Base-by-base conservation (phyloP, 2,113 vertebrate species). In the Balaeniceps rex region DNA sequence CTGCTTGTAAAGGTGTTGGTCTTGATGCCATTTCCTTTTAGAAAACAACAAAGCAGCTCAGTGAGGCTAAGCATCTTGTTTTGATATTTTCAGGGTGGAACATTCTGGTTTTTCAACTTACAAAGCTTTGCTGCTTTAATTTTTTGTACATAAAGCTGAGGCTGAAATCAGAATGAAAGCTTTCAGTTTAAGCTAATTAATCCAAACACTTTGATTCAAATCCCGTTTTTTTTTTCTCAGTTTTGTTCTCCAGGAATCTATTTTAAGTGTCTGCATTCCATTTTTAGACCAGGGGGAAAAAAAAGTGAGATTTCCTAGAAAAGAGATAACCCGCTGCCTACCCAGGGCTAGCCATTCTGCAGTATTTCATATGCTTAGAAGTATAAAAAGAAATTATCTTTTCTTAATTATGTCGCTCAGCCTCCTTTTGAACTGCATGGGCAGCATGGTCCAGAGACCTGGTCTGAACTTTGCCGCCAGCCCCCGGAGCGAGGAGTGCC, bases 121-220 rank as follows among this genome's bases (percentile, higher is more conserved):
- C 70, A 95, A 91, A 95, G 94, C 94, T 95, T 76, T 52, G 52
- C 78, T 72, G 81, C 89, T 96, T 95, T 91, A 25, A 77, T 94
- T 88, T 94, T 87, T 68, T 54, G 52, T 85, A 54, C 74, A 33
- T 61, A 65, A 91, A 95, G 70, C 66, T 0, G 0, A 94, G 70
- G 90, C 79, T 94, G 87, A 87, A 96, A 96, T 90, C 78, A 85
- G 82, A 96, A 95, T 61, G 91, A 96, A 96, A 93, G 96, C 90
- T 91, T 93, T 87, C 94, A 54, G 87, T 95, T 93, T 90, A 85
- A 96, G 96, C 96, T 95, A 97, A 96, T 97, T 94, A 97, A 96
- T 96, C 93, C 92, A 79, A 94, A 76, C 57, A 18, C 94, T 97
- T 96, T 95, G 94, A 96, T 94, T 91, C 78, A 76, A 87, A 95